Percentiles rank a stretch among this genome's conserved stretches.
phyloP scores from a whole-genome alignment of 2,888 invertebrate genomes.

The Zonitis immaculata region DNA sequence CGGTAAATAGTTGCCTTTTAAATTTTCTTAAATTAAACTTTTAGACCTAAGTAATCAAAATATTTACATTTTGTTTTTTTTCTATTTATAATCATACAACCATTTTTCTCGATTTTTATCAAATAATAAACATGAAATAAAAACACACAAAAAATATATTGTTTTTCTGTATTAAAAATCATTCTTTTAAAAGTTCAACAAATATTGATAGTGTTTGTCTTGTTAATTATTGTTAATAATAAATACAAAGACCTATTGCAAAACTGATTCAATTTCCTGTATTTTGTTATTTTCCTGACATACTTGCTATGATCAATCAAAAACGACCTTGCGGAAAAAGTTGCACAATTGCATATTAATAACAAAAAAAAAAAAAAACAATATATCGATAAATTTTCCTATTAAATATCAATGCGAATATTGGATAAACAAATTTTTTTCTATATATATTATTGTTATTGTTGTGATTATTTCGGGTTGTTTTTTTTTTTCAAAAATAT shows the following conservation, averaged over 20 bases:
- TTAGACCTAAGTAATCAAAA: too few relatives aligned
- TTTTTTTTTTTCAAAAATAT: too few relatives aligned
- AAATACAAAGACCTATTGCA: slow-evolving; percentile 14
- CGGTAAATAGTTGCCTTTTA: neutral
- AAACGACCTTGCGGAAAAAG: slow-evolving; percentile 26
- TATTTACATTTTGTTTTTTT: neutral
- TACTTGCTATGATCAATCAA: slow-evolving; percentile 22
- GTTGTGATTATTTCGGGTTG: too few relatives aligned
- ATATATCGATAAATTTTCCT: neutral
- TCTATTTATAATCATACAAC: too few relatives aligned
- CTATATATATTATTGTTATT: too few relatives aligned
- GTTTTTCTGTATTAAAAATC: too few relatives aligned
- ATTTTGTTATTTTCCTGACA: slow-evolving; percentile 28
- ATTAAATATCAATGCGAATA: too few relatives aligned
- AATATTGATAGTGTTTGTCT: neutral
- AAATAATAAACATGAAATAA: too few relatives aligned
- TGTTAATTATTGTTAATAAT: neutral
- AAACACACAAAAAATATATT: too few relatives aligned
- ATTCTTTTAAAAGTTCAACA: too few relatives aligned
- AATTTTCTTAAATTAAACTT: neutral
- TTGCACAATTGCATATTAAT: slow-evolving; percentile 26
- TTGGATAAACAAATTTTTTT: too few relatives aligned
- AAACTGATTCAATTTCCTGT: slow-evolving; percentile 28
- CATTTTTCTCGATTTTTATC: too few relatives aligned
- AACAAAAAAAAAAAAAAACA: neutral